A percentile compares a stretch with the other conserved stretches of the same genome.
phyloP scores from a whole-genome alignment of 2,113 vertebrate genomes.

The Saimiri boliviensis region DNA sequence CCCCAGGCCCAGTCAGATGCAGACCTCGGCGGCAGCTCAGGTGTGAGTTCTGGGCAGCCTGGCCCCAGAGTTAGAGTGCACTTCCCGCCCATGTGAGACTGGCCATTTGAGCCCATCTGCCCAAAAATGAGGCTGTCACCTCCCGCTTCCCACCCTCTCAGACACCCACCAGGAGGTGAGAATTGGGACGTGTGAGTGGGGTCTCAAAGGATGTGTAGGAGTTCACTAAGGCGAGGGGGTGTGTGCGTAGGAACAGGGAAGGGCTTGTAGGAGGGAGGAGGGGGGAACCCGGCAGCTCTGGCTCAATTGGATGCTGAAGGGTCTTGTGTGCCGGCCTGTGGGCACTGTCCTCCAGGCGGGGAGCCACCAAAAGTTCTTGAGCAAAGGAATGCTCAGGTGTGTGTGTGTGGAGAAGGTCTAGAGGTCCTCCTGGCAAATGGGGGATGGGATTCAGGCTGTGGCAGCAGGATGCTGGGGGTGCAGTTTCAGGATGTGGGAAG shows the following conservation, averaged over 20 bases:
- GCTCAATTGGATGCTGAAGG: background rate
- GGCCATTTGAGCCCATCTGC: background rate
- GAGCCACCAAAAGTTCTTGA: background rate
- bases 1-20: background rate
- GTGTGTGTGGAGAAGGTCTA: background rate
- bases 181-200: no score
- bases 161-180: background rate
- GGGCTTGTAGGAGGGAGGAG: no score
- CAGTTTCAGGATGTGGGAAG: background rate
- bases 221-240: background rate
- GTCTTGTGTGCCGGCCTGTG: background rate
- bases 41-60: background rate
- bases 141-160: background rate
- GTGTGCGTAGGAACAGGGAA: background rate
- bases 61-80: background rate
- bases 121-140: background rate
- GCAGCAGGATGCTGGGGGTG: background rate
- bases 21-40: background rate
- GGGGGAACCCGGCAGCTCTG: background rate
- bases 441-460: background rate
- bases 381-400: background rate
- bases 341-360: background rate
- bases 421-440: background rate
- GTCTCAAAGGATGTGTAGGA: background rate
- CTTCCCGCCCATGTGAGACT: background rate